phyloP scores from a whole-genome alignment of 2,797 vertebrate genomes.

The Mustela erminea region DNA sequence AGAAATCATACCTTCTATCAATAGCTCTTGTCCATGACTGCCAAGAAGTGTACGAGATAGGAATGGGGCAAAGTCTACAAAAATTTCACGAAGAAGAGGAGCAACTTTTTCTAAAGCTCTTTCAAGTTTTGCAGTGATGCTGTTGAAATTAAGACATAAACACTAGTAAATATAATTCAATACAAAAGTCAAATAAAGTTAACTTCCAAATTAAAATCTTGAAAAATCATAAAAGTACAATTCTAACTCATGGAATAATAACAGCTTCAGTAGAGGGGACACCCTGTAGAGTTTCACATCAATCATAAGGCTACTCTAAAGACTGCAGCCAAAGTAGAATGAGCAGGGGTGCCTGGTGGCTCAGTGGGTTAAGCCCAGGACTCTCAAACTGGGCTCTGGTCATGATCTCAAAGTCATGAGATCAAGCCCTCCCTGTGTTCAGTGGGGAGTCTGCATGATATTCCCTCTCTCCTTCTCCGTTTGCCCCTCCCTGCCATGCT shows the following conservation, averaged over 20 bases:
- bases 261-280: not conserved
- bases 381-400: not conserved
- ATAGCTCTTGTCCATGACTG: slow-evolving; percentile 99
- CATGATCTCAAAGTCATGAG: not conserved
- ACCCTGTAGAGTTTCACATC: not conserved
- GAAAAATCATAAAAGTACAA: slow-evolving; percentile 22
- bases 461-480: not conserved
- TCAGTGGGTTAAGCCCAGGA: not conserved
- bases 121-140: slow-evolving; percentile 99
- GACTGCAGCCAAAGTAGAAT: not conserved
- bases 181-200: slow-evolving; percentile 61
- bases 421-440: not conserved
- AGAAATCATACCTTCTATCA: slow-evolving; percentile 96
- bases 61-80: slow-evolving; percentile 99
- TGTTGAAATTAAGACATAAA: slow-evolving; percentile 87
- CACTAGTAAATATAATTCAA: slow-evolving; percentile 78
- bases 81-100: slow-evolving; percentile 98
- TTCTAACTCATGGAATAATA: not conserved
- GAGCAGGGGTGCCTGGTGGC: not conserved
- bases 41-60: slow-evolving; percentile 97
- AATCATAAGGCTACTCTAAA: not conserved
- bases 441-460: not conserved
- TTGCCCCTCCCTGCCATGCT: not conserved
- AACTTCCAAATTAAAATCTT: slow-evolving; percentile 64
- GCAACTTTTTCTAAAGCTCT: slow-evolving; percentile 99